Base-by-base conservation (phyloP, 2,797 vertebrate species). In the Eutrigla gurnardus region DNA sequence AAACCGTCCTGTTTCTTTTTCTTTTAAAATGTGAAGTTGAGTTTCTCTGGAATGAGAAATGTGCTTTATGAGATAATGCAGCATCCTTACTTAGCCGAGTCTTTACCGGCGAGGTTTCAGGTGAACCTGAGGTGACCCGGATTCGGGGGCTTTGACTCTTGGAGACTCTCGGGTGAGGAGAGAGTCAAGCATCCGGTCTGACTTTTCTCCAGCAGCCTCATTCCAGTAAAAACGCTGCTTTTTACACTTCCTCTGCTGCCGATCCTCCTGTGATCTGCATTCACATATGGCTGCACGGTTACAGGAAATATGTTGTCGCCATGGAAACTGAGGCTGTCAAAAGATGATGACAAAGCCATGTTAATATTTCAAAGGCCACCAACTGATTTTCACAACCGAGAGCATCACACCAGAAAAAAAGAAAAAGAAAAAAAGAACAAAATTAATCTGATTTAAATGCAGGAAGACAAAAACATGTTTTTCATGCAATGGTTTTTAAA, bases 301-400 rank as follows among this genome's bases (percentile, higher is more conserved):
- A 53, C 47, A 70, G 77, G 77, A 81, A 81, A 78, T 76, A 64
- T 83, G 76, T 71, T 49, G 86, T 93, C 77, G 85, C 91, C 90
- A 92, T 92, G 91, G 92, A 86, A 92, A 93, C 91, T 77, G 81
- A 68, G 82, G 69, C 58, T 87, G 84, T 88, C 82, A 88, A 66
- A 78, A 6, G 49, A 61, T 40, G 68, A 72, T 75, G 78, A 87
- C 61, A 83, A 83, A 84, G 73, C 85, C 66, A 82, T 70, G 71
- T 73, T 86, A 70, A 71, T 80, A 75, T 65, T 45, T 83, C 58
- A 80, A 59, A 76, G 58, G 65, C 49, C 37, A 42, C 35, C 46
- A 62, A 45, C 73, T 86, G 61, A 75, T 80, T 73, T 63, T 54
- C 40, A 46, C 57, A 73, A 37, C 47, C 39, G 60, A 5, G 33